phyloP scores from a whole-genome alignment of 2,113 vertebrate genomes.

The Mesocricetus auratus region DNA sequence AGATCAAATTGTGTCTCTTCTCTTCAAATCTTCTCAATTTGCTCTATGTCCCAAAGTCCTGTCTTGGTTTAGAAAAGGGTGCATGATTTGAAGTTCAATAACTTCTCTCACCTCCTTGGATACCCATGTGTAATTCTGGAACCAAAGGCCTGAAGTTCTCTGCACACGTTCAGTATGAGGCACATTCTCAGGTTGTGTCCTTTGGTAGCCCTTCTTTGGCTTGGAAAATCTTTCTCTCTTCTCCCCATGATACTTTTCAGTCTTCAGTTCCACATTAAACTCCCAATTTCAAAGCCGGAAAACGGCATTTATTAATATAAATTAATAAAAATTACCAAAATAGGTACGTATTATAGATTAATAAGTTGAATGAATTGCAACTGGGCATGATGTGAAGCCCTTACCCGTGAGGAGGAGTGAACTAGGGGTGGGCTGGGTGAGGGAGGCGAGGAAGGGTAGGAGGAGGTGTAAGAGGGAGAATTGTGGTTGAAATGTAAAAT shows the following conservation, averaged over 20 bases:
- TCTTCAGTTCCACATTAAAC: background rate
- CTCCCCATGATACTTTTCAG: background rate
- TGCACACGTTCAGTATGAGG: background rate
- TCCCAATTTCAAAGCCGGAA: background rate
- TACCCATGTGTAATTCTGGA: background rate
- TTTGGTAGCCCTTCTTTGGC: background rate
- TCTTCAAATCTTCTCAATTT: background rate
- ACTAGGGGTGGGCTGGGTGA: too few relatives aligned
- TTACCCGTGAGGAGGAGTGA: background rate
- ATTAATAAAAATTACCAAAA: constrained; percentile 20
- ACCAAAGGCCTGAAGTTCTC: background rate
- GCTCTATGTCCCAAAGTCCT: background rate
- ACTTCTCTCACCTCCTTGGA: background rate
- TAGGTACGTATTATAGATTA: background rate
- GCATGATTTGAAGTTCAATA: background rate
- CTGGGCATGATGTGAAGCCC: background rate
- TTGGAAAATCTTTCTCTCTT: constrained; percentile 9
- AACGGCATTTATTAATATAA: background rate
- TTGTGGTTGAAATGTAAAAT: too few relatives aligned
- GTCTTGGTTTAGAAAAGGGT: background rate
- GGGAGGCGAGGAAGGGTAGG: too few relatives aligned
- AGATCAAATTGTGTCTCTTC: background rate
- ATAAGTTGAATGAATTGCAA: background rate
- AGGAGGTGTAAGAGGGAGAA: too few relatives aligned
- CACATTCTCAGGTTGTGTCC: background rate